Evolutionary conservation across 2,888 invertebrate species (phyloP).

Genomic region (Hirtodrosophila duncani): DNA sequence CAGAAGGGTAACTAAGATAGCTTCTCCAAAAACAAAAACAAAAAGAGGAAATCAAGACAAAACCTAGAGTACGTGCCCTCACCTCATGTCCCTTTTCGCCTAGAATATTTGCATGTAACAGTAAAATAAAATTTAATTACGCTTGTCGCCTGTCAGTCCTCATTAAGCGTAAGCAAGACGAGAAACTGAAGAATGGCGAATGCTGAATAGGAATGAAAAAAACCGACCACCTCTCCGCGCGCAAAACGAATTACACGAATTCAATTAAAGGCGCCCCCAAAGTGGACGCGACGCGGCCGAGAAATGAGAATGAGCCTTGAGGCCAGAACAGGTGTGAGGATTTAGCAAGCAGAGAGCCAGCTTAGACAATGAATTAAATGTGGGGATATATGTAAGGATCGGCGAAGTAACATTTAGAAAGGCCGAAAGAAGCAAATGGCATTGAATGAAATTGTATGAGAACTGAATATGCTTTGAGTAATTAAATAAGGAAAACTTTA

Average conservation of each 20-base stretch:
- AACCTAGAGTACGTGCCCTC: too few relatives aligned
- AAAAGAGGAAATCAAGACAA: conserved; percentile 42
- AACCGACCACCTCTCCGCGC: conserved; percentile 18
- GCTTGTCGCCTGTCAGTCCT: conserved; percentile 76
- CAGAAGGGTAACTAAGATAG: conserved; percentile 10
- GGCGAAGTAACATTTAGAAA: too few relatives aligned
- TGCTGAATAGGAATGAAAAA: conserved; percentile 18
- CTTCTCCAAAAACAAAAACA: conserved; percentile 23
- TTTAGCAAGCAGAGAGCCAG: conserved; percentile 23
- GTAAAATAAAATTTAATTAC: conserved; percentile 76
- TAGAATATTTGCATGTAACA: conserved; percentile 71
- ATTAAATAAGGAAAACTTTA: too few relatives aligned
- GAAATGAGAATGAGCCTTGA: conserved; percentile 35
- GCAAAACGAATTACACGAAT: conserved; percentile 63
- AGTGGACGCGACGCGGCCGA: conserved; percentile 42
- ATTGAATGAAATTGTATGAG: too few relatives aligned
- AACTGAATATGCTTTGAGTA: too few relatives aligned
- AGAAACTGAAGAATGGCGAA: background rate
- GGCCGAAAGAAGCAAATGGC: too few relatives aligned
- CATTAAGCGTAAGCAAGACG: conserved; percentile 54
- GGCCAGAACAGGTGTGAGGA: conserved; percentile 56
- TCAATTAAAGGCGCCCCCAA: conserved; percentile 53
- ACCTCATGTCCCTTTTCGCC: too few relatives aligned
- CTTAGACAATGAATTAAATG: conserved; percentile 63
- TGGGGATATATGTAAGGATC: conserved; percentile 13